Percentiles rank a stretch among this genome's conserved stretches.
These are phyloP conservation scores for Penaeus vannamei DNA, from an alignment of 1,140 invertebrate species.

Conservation along the genomic window DNA sequence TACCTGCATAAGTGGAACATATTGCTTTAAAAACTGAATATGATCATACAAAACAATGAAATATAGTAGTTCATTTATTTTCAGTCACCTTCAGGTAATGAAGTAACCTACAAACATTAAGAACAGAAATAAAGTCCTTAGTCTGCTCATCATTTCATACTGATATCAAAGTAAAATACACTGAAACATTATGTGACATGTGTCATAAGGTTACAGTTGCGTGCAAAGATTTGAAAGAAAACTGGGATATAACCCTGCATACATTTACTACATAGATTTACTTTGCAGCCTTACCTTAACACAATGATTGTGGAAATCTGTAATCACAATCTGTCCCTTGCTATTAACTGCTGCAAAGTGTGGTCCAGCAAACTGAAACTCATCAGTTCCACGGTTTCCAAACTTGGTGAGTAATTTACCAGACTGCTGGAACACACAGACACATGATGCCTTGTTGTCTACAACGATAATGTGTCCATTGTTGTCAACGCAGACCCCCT, in stretches of 20 bases:
- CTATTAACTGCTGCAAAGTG: slow-evolving; percentile 77
- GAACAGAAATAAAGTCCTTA: no score
- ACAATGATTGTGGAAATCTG: slow-evolving; percentile 78
- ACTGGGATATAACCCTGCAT: not conserved
- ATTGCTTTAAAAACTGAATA: no score
- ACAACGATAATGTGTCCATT: slow-evolving; percentile 77
- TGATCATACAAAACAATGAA: no score
- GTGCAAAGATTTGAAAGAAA: not conserved
- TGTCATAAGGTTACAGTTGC: not conserved
- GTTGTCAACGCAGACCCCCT: slow-evolving; percentile 75
- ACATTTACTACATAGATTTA: not conserved
- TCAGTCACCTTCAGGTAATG: no score
- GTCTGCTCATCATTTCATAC: no score
- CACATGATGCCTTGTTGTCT: slow-evolving; percentile 76
- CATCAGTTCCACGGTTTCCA: slow-evolving; percentile 71
- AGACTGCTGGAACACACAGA: slow-evolving; percentile 76
- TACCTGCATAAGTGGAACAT: no score
- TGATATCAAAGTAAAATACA: no score
- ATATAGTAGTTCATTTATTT: no score
- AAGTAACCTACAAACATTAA: no score
- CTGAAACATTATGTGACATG: no score
- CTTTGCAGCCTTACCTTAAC: slow-evolving; percentile 72
- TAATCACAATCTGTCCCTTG: slow-evolving; percentile 75
- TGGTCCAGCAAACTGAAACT: slow-evolving; percentile 76
- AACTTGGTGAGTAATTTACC: slow-evolving; percentile 73